Base-by-base conservation (phyloP, 2,113 vertebrate genomes). In the Poecile atricapillus region DNA sequence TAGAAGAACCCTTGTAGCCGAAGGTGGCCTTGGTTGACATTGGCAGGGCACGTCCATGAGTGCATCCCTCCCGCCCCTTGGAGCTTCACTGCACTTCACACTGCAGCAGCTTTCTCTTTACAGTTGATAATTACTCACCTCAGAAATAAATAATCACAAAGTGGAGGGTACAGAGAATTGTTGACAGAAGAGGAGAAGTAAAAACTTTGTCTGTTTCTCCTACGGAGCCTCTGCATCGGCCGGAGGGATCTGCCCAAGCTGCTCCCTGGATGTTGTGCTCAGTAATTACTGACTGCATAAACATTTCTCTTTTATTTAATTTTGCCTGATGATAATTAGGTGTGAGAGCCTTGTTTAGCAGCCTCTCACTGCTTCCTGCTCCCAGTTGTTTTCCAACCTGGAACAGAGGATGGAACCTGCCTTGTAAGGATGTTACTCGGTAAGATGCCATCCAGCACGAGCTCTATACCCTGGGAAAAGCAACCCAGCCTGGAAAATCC, bases 11-110 rank as follows among this genome's bases (percentile, higher is more conserved):
- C 4, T 7, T 56, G n/a, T 6, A 30, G 69, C 69, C 93, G 95
- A 60, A 39, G 64, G 78, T 90, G 90, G 70, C 81, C 76, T 89
- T 87, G 88, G 92, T 3, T 96, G 94, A 85, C 85, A 80, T 73
- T 94, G 83, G 43, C 85, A 80, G 83, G 83, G 77, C 23, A 31
- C 0, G 1, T 41, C 43, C 33, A 5, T 7, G 19, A 1, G 9
- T 41, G 73, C 43, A 15, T 37, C 87, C 55, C 89, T 87, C 79
- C 78, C 4, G 0, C 56, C 41, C 81, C 4, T 50, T 2, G 0
- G 69, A 84, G 84, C 74, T 71, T 28, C 15, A 0, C 84, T 21
- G 11, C 2, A 17, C 81, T 67, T 59, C 89, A 63, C 64, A 31
- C 89, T 87, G 90, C 95, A 79, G 92, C 44, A 77, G 46, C 88